Conservation (phyloP, 2,113 vertebrate species). For the Syrmaticus mikado region DNA sequence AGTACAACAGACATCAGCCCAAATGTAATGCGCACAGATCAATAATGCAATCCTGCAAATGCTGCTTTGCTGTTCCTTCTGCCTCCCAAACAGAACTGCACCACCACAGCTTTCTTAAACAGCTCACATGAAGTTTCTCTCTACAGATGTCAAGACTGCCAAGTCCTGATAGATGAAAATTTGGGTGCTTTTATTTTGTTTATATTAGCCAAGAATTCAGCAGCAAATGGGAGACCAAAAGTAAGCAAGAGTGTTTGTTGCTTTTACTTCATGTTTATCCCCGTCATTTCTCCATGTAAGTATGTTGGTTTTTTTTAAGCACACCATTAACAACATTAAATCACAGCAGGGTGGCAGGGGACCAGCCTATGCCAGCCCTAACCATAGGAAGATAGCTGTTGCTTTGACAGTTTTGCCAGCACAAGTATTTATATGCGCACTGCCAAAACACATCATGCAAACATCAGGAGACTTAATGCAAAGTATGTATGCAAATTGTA, state of each 20-base stretch:
- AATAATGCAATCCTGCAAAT: conserved; percentile 10
- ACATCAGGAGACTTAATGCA: neutral
- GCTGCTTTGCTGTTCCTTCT: neutral
- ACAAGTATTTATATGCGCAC: rapidly evolving
- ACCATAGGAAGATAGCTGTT: neutral
- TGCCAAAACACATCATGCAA: neutral
- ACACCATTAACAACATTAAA: neutral
- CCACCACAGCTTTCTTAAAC: neutral
- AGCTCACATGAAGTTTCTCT: neutral
- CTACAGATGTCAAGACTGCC: neutral
- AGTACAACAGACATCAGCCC: neutral
- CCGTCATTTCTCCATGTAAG: neutral
- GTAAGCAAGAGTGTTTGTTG: neutral
- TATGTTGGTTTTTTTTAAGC: neutral
- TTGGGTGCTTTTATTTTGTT: conserved; percentile 1
- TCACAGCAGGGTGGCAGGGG: neutral
- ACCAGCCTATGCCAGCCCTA: neutral
- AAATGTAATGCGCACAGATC: conserved; percentile 13
- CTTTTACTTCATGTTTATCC: neutral
- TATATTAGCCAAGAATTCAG: neutral
- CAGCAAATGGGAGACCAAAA: neutral
- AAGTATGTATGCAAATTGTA: neutral
- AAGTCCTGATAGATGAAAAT: neutral
- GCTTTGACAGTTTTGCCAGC: neutral
- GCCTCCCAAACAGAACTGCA: neutral